Conservation (phyloP, 2,888 invertebrate species). For the Apotomis betuletana region DNA sequence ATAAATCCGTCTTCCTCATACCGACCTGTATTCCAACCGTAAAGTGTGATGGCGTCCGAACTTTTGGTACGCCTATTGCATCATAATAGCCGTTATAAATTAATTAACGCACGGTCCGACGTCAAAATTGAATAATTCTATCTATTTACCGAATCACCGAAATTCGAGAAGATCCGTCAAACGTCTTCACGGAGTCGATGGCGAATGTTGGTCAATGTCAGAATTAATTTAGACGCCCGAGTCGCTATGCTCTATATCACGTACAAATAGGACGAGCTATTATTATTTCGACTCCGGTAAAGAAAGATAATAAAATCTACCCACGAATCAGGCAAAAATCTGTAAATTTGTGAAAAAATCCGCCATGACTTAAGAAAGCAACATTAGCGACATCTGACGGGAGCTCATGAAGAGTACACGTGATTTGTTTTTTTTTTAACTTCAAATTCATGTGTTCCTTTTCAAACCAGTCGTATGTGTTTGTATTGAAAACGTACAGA, state of each 20-base stretch:
- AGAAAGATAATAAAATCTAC: constrained; percentile 69
- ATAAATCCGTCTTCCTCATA: constrained; percentile 51
- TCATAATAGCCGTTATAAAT: constrained; percentile 73
- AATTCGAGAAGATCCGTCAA: constrained; percentile 75
- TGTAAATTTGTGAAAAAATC: constrained; percentile 77
- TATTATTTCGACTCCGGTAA: constrained; percentile 72
- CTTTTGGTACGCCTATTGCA: constrained; percentile 66
- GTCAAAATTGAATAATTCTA: constrained; percentile 67
- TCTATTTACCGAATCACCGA: constrained; percentile 69
- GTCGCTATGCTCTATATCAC: constrained; percentile 63
- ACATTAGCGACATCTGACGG: constrained; percentile 79
- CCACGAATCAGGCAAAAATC: constrained; percentile 76
- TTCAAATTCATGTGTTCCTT: constrained; percentile 69
- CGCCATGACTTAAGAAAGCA: constrained; percentile 78
- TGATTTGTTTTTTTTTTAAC: constrained; percentile 70
- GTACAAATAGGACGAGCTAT: constrained; percentile 65
- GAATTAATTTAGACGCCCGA: constrained; percentile 57
- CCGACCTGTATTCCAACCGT: constrained; percentile 66
- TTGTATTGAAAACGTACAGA: too few species aligned
- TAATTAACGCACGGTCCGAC: constrained; percentile 64
- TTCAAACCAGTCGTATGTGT: constrained; percentile 60
- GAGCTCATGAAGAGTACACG: constrained; percentile 67
- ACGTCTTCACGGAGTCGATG: constrained; percentile 62
- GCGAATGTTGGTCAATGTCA: constrained; percentile 55
- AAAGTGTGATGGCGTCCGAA: constrained; percentile 60